phyloP scores from a whole-genome alignment of 2,888 invertebrate genomes.

The Dicyrtomina minuta region DNA sequence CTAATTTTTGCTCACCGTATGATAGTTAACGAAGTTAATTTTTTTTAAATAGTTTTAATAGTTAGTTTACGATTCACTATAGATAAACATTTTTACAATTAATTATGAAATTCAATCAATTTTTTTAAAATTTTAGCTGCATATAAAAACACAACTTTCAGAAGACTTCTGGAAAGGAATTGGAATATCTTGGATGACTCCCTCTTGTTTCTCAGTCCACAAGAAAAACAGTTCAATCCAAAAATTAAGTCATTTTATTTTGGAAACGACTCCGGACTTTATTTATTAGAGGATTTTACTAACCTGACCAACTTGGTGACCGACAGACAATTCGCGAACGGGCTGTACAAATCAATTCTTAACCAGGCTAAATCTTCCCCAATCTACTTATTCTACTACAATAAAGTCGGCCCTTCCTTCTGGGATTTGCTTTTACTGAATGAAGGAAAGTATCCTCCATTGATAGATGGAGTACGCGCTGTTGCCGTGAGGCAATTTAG shows the following conservation, averaged over 20 bases:
- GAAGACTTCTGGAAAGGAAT: neutral
- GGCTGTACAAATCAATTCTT: neutral
- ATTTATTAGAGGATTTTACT: neutral
- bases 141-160: constrained; percentile 9
- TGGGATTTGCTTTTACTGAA: neutral
- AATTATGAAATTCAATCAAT: too few relatives aligned
- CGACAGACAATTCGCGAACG: constrained; percentile 4
- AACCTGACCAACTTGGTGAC: neutral
- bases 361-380: constrained; percentile 12
- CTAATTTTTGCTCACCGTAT: constrained; percentile 28
- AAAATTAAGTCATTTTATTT: constrained; percentile 26
- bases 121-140: constrained; percentile 9
- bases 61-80: too few relatives aligned
- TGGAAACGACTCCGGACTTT: constrained; percentile 1
- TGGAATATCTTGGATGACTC: constrained; percentile 23
- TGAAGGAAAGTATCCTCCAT: constrained; percentile 8
- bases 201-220: neutral
- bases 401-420: constrained; percentile 1
- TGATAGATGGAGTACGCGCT: neutral
- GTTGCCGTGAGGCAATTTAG: too few relatives aligned
- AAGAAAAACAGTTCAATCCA: neutral
- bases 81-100: too few relatives aligned
- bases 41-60: too few relatives aligned
- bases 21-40: too few relatives aligned
- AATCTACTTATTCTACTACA: constrained; percentile 21